Evolutionary conservation across 1,140 invertebrate genomes (phyloP).

Genomic region (Trialeurodes vaporariorum): DNA sequence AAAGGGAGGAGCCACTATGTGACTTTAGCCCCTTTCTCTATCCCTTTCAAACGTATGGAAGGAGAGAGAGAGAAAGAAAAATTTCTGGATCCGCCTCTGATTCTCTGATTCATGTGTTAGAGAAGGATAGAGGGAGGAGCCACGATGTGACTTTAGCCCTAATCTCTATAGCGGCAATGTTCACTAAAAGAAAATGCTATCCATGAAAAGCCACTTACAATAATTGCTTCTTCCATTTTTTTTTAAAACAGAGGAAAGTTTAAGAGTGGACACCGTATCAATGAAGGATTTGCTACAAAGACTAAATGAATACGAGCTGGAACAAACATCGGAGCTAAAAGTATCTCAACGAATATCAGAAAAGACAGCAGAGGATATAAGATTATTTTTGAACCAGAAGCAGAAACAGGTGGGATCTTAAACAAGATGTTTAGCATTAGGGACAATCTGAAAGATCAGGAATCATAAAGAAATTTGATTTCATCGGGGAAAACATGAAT

Average conservation of each 20-base stretch:
- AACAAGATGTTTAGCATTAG: no score
- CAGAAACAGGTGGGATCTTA: neutral
- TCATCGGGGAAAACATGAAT: no score
- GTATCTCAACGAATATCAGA: neutral
- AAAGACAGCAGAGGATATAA: neutral
- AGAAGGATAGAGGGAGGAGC: no score
- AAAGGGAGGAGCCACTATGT: no score
- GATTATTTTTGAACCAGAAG: neutral
- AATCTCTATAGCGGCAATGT: no score
- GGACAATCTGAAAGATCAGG: no score
- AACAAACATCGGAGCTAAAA: neutral
- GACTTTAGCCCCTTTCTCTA: no score
- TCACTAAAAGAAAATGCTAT: no score
- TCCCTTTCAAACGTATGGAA: no score
- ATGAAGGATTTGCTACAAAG: neutral
- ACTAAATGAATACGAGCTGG: neutral
- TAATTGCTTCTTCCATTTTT: neutral
- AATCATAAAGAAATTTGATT: no score
- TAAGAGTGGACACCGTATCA: neutral
- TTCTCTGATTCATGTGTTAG: neutral
- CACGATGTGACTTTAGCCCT: no score
- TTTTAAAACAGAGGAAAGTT: neutral
- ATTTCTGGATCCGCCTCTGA: neutral
- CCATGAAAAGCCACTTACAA: neutral
- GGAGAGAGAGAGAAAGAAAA: neutral